Evolutionary conservation across 64 coral and sea anemone genomes (phyloP).

Genomic region (Catalaphyllia jardinei): DNA sequence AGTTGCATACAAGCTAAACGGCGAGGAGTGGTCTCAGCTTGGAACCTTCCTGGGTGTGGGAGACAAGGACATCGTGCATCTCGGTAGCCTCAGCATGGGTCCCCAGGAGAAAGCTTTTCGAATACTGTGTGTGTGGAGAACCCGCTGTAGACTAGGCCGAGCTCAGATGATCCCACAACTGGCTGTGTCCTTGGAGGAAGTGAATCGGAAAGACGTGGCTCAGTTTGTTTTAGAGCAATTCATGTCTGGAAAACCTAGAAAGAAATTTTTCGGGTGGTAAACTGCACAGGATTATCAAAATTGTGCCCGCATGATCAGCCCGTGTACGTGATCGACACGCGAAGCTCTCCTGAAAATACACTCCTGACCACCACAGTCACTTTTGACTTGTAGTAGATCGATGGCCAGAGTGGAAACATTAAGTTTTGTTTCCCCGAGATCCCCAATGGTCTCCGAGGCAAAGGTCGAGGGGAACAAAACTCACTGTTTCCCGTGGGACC

Average conservation of each 20-base stretch:
- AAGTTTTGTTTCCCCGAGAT: too few species aligned
- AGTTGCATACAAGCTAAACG: conserved; percentile 88
- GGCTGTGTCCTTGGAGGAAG: conserved; percentile 86
- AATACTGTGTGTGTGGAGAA: conserved; percentile 66
- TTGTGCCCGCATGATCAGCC: neutral
- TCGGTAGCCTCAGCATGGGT: conserved; percentile 82
- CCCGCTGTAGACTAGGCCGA: conserved; percentile 66
- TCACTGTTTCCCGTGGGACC: too few species aligned
- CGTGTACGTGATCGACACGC: too few species aligned
- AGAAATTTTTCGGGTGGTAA: conserved; percentile 89
- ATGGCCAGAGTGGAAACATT: too few species aligned
- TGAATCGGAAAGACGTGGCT: conserved; percentile 82
- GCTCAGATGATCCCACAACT: conserved; percentile 88
- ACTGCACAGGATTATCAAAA: neutral
- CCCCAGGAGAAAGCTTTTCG: conserved; percentile 93
- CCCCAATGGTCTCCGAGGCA: too few species aligned
- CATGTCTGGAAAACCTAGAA: conserved; percentile 84
- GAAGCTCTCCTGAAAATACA: too few species aligned
- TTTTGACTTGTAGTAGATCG: too few species aligned
- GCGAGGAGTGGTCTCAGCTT: conserved; percentile 92
- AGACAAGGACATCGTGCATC: conserved; percentile 69
- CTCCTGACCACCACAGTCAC: too few species aligned
- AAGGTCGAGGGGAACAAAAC: too few species aligned
- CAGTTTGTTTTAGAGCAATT: conserved; percentile 94
- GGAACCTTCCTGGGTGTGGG: conserved; percentile 83